Percentiles rank a stretch among this genome's conserved stretches.
Conservation (phyloP, 2,888 invertebrate species). For the Caenorhabditis virilis region DNA sequence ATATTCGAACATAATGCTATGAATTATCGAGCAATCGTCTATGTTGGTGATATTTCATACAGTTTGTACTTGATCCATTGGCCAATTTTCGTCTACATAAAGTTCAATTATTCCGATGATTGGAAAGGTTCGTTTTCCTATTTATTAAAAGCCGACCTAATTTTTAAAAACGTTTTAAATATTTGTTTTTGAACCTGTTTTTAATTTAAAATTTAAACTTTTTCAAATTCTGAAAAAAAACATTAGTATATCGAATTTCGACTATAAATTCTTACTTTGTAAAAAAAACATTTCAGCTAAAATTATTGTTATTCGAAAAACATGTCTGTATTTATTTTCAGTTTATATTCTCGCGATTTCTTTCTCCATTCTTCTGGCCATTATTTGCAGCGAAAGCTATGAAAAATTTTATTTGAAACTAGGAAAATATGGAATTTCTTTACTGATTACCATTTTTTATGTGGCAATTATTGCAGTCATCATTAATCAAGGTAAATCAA, state of each 20-base stretch:
- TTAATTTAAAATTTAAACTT: too few species aligned
- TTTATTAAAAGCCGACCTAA: too few species aligned
- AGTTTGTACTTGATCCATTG: constrained; percentile 43
- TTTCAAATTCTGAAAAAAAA: too few species aligned
- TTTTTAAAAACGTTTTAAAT: too few species aligned
- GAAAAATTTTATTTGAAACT: constrained; percentile 39
- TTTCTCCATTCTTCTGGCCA: constrained; percentile 15
- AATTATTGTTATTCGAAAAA: too few species aligned
- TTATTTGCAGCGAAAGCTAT: constrained; percentile 26
- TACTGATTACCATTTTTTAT: constrained; percentile 26
- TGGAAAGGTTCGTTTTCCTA: constrained; percentile 10
- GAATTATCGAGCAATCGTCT: constrained; percentile 26
- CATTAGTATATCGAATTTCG: too few species aligned
- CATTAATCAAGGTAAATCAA: constrained; percentile 8
- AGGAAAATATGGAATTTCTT: constrained; percentile 4
- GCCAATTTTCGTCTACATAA: constrained; percentile 40
- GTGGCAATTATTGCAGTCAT: constrained; percentile 3
- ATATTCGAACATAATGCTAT: constrained; percentile 11
- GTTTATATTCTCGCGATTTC: constrained; percentile 25
- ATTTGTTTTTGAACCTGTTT: too few species aligned
- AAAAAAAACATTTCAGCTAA: too few species aligned
- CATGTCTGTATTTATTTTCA: too few species aligned
- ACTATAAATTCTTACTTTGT: too few species aligned
- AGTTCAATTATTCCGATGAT: constrained; percentile 27
- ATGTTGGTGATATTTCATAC: constrained; percentile 45